These are phyloP conservation scores for fruit fly (Drosophila melanogaster) DNA, from an alignment of 1,140 invertebrate species.

Conservation along the genomic window DNA sequence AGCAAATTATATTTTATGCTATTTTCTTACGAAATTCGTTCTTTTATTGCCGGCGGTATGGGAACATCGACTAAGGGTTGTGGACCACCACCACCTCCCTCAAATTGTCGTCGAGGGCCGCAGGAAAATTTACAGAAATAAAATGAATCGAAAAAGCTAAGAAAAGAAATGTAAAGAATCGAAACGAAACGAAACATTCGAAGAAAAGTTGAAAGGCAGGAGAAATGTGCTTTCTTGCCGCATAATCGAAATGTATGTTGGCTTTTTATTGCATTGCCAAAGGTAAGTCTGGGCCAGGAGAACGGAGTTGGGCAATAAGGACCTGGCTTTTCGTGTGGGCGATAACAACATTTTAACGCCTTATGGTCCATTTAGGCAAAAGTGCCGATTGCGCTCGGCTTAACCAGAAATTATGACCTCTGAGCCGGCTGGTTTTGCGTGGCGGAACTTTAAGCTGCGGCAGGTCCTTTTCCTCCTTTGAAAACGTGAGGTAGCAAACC, in stretches of 20 bases:
- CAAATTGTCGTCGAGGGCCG: conserved; percentile 69
- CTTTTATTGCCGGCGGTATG: conserved; percentile 45
- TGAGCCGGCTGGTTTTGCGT: conserved; percentile 34
- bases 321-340: conserved; percentile 22
- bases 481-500: background rate
- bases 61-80: conserved; percentile 68
- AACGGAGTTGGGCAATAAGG: background rate
- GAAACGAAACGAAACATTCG: conserved; percentile 16
- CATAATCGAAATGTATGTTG: conserved; percentile 79
- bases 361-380: conserved; percentile 81
- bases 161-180: conserved; percentile 52
- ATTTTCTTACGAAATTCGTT: conserved; percentile 36
- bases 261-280: conserved; percentile 65
- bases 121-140: conserved; percentile 55
- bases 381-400: conserved; percentile 78
- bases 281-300: conserved; percentile 32
- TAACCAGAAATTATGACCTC: conserved; percentile 80
- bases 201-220: conserved; percentile 7
- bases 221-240: conserved; percentile 49
- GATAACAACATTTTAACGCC: conserved; percentile 82
- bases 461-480: background rate
- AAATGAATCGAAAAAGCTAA: conserved; percentile 45
- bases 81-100: background rate
- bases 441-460: conserved; percentile 27
- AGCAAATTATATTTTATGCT: conserved; percentile 74